Percentiles rank a stretch among this genome's conserved stretches.
Evolutionary conservation across 2,888 invertebrate species (phyloP).

Genomic region (Tetragonisca angustula): DNA sequence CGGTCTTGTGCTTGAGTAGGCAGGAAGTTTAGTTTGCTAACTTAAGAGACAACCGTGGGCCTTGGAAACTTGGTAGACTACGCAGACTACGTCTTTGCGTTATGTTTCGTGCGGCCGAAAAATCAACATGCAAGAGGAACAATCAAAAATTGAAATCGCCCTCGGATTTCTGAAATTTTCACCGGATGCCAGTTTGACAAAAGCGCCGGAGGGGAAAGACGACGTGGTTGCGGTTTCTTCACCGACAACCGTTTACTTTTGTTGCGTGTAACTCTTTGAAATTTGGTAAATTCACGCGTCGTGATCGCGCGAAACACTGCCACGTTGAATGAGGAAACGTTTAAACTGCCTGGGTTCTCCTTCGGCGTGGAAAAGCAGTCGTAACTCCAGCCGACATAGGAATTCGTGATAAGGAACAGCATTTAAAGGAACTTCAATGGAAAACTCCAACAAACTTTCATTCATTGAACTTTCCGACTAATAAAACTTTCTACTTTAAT

Average conservation of each 20-base stretch:
- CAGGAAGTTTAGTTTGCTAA: constrained; percentile 13
- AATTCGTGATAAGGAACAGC: constrained; percentile 38
- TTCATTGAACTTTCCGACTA: constrained; percentile 23
- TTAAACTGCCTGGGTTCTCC: not conserved
- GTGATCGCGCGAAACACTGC: not conserved
- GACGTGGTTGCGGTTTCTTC: not conserved
- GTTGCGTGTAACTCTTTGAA: not conserved
- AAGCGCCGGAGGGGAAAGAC: not conserved
- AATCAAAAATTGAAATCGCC: not conserved
- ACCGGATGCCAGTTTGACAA: too few species aligned
- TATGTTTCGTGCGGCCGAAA: not conserved
- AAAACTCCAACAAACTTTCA: constrained; percentile 27
- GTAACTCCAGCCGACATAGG: constrained; percentile 17
- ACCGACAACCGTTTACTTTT: not conserved
- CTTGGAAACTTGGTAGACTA: not conserved
- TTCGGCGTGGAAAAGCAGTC: not conserved
- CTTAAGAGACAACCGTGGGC: constrained; percentile 5
- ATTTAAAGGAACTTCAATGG: constrained; percentile 27
- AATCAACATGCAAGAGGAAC: too few species aligned
- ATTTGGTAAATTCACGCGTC: constrained; percentile 5
- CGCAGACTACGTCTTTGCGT: not conserved
- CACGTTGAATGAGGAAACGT: not conserved
- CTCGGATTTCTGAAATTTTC: not conserved
- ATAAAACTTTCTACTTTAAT: constrained; percentile 43
- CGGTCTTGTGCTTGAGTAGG: not conserved